Percentiles rank a stretch among this genome's conserved stretches.
These are phyloP conservation scores for Rhinogobius similis DNA, from an alignment of 2,113 vertebrate species.

Conservation along the genomic window DNA sequence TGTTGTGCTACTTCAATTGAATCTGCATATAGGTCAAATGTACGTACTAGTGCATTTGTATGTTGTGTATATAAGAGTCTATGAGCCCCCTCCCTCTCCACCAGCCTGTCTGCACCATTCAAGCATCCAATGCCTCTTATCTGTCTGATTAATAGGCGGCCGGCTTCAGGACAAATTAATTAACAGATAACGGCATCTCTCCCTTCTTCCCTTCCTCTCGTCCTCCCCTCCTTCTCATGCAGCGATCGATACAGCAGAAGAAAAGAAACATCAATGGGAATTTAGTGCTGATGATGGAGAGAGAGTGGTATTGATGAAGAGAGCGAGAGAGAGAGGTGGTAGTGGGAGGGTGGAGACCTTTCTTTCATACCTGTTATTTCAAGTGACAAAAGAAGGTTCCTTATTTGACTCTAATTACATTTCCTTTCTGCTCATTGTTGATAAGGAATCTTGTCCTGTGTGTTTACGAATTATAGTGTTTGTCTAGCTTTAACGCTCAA, in stretches of 20 bases:
- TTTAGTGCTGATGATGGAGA: constrained; percentile 99
- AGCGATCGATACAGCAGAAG: constrained; percentile 98
- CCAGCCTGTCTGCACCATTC: constrained; percentile 94
- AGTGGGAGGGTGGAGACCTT: constrained; percentile 63
- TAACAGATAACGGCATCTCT: constrained; percentile 99
- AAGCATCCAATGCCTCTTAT: constrained; percentile 99
- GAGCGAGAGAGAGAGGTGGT: constrained; percentile 49
- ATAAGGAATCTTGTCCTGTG: constrained; percentile 59
- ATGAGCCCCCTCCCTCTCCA: constrained; percentile 4
- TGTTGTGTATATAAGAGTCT: constrained; percentile 74
- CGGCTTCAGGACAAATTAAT: constrained; percentile 99
- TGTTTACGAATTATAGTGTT: constrained; percentile 35
- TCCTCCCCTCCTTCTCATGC: constrained; percentile 99
- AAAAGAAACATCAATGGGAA: constrained; percentile 99
- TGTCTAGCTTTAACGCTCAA: neutral
- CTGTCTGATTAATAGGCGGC: constrained; percentile 99
- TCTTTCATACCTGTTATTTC: constrained; percentile 75
- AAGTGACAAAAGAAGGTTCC: constrained; percentile 67
- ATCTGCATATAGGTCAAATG: neutral
- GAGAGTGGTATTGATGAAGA: constrained; percentile 78
- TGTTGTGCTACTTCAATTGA: neutral
- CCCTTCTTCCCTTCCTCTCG: constrained; percentile 74
- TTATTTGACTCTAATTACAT: constrained; percentile 73
- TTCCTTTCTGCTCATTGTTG: constrained; percentile 77
- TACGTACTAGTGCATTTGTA: constrained; percentile 33